Evolutionary conservation across 2,113 vertebrate species (phyloP), one percentile per base, ranked within the genome.

Genomic region (Ailuropoda melanoleuca): DNA sequence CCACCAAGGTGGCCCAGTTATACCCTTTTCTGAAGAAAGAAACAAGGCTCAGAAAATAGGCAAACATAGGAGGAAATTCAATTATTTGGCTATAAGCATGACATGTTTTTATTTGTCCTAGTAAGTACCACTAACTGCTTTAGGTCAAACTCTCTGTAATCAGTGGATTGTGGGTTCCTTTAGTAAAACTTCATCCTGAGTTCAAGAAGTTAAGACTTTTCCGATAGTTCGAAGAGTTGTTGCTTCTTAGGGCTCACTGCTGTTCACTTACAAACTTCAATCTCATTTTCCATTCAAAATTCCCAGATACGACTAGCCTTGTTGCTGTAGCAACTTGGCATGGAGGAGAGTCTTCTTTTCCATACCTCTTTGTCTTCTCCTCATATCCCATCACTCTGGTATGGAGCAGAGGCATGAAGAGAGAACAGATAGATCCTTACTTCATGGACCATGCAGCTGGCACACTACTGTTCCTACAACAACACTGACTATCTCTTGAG

Each of bases 331-430:
- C 6, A 39, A 29, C 11, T 9, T 43, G 23, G 5, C 2, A 4
- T 1, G 26, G 60, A 62, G 1, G 4, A 78, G 6, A 64, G 14
- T 66, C 17, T 50, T 37, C 1, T 60, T 74, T 74, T 64, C 19
- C 2, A 4, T 0, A 31, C 3, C 2, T 56, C 12, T 26, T 17
- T 3, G 29, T 43, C 1, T 34, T 13, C 24, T 91, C 3, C 6
- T 84, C 26, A 43, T 13, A 29, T 1, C 12, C 8, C 1, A 24
- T 55, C 26, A 64, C 18, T 46, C 19, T 39, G 4, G 6, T 70
- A 6, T 17, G 24, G 9, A 8, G 0, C 21, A 74, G 17, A 31
- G 18, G 1, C 9, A 77, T 46, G 7, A 8, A 56, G n/a, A 74
- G 18, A 78, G 6, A 15, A 8, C 1, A 62, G 8, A 37, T 9